Percentiles rank a stretch among this genome's conserved stretches.
Evolutionary conservation across 2,113 vertebrate genomes (phyloP).

Genomic region (human (Homo sapiens)): DNA sequence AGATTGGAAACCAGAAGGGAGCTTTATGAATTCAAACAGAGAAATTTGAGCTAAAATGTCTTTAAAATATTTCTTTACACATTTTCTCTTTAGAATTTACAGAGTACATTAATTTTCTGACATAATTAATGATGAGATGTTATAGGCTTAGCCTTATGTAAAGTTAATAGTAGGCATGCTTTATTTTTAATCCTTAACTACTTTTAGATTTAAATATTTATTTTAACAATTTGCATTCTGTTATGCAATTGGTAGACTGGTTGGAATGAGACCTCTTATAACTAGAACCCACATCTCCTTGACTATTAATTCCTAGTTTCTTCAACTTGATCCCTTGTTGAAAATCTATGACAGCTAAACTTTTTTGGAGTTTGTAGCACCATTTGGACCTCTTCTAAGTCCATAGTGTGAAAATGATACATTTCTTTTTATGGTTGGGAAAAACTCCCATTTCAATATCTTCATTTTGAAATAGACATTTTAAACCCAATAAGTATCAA

Average conservation of each 20-base stretch:
- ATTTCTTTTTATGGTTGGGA: conserved; percentile 41
- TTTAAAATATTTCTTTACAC: conserved; percentile 55
- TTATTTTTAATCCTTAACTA: conserved; percentile 16
- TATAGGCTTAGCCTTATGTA: conserved; percentile 12
- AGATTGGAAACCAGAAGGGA: conserved; percentile 75
- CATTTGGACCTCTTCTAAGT: conserved; percentile 35
- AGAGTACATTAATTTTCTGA: conserved; percentile 60
- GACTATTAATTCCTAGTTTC: conserved; percentile 5
- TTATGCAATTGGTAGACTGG: background rate
- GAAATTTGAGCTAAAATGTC: conserved; percentile 68
- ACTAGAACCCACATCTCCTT: background rate
- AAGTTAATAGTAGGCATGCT: conserved; percentile 27
- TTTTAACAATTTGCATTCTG: conserved; percentile 31
- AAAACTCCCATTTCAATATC: conserved; percentile 27
- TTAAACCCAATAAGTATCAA: background rate
- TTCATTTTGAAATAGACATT: conserved; percentile 41
- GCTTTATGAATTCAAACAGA: conserved; percentile 68
- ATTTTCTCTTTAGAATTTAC: conserved; percentile 66
- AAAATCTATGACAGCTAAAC: background rate
- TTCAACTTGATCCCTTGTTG: background rate
- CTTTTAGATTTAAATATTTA: conserved; percentile 24
- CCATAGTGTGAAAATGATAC: background rate
- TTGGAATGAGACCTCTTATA: background rate
- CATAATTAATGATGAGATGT: conserved; percentile 17
- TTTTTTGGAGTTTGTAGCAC: conserved; percentile 34